Conservation (phyloP, 2,113 vertebrate genomes). For the Panthera uncia region DNA sequence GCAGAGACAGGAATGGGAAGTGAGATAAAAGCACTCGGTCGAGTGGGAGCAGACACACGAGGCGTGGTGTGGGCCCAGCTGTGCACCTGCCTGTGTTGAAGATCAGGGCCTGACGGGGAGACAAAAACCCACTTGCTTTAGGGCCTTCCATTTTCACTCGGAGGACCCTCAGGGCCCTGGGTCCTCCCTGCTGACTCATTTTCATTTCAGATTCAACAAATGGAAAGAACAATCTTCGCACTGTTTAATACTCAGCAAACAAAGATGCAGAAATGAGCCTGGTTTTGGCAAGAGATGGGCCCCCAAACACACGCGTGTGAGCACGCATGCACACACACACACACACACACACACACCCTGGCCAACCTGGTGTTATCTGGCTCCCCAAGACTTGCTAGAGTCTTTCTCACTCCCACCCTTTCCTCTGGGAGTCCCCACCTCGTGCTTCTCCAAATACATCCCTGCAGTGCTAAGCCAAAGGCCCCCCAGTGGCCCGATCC, state of each 20-base stretch:
- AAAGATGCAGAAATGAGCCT: conserved; percentile 62
- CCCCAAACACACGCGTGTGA: not conserved
- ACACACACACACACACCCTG: not conserved
- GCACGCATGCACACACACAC: accelerated
- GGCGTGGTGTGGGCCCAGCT: accelerated
- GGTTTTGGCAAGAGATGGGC: conserved; percentile 30
- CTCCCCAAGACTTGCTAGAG: not conserved
- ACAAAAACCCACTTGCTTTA: not conserved
- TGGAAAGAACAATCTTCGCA: conserved; percentile 26
- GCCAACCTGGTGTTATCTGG: not conserved
- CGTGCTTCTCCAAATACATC: not conserved
- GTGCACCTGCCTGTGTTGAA: not conserved
- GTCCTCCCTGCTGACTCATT: conserved; percentile 61
- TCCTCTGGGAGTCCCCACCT: not conserved
- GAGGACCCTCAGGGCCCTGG: not conserved
- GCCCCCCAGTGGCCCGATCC: not conserved
- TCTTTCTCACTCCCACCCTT: not conserved
- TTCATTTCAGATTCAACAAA: conserved; percentile 62
- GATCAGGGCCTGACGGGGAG: not conserved
- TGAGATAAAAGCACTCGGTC: not conserved
- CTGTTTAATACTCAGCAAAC: conserved; percentile 57
- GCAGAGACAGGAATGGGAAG: not conserved
- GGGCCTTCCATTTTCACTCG: not conserved
- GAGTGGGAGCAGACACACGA: accelerated
- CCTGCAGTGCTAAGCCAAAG: not conserved